These are phyloP conservation scores for Gymnobelideus leadbeateri DNA, from an alignment of 2,113 vertebrate genomes.

Conservation along the genomic window DNA sequence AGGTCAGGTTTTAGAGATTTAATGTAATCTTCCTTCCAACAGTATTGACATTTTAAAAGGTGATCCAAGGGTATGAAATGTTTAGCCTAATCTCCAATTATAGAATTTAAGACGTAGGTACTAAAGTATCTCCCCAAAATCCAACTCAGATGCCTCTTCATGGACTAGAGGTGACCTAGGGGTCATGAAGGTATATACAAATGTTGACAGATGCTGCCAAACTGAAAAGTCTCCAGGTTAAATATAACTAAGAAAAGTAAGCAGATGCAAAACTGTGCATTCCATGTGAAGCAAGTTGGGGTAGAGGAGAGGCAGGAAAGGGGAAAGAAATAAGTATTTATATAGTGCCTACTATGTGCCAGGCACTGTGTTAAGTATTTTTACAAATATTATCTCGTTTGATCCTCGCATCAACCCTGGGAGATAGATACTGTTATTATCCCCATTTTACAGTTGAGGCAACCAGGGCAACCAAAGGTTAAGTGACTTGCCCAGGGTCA, in stretches of 20 bases:
- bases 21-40: not conserved
- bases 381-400: not conserved
- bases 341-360: not conserved
- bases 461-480: not conserved
- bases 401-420: not conserved
- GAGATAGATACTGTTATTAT: not conserved
- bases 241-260: not conserved
- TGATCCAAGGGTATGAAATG: not conserved
- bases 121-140: not conserved
- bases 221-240: not conserved
- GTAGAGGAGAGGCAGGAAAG: not conserved
- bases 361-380: not conserved
- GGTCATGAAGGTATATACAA: not conserved
- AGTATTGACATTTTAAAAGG: not conserved
- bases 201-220: not conserved
- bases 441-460: not conserved
- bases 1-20: not conserved
- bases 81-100: not conserved
- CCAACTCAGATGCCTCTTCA: not conserved
- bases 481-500: not conserved
- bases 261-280: not conserved
- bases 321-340: not conserved
- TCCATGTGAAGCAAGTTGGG: not conserved
- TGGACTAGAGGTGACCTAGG: not conserved
- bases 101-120: not conserved